Evolutionary conservation across 2,797 vertebrate genomes (phyloP), one percentile per base, ranked within the genome.

Genomic region (Peromyscus aztecus): DNA sequence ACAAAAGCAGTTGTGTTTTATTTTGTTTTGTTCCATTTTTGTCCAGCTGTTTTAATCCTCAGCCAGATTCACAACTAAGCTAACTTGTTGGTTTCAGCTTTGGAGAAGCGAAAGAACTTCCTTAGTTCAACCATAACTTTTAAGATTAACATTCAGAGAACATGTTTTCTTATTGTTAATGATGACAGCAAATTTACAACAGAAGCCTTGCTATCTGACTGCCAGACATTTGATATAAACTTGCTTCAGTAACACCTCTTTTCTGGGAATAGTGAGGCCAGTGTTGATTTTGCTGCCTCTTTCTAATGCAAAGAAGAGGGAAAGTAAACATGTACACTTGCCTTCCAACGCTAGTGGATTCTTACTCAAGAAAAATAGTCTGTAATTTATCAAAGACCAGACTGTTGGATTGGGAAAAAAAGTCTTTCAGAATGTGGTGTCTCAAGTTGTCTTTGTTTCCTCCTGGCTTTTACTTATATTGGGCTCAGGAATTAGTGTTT

Each of bases 121-220:
- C 12, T 49, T 80, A 80, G n/a, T 24, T 73, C 71, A 94, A 67
- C 52, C 81, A 19, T 63, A 16, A 11, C 63, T 95, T 95, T 84
- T 63, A 96, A 91, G 49, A 86, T 83, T 83, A 89, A 57, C 46
- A 89, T 90, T 71, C 57, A 82, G 40, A 91, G 34, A 90, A 59
- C 12, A 61, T 31, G 2, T 82, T 96, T 97, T 31, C 10, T 43
- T 81, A 67, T 78, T 88, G 23, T 52, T 87, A 73, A 52, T 34
- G 37, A 40, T 14, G 11, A 77, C 23, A 81, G 40, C 82, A 89
- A 95, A 88, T 75, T 90, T 55, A 21, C 55, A 73, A 19, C 37
- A 75, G 61, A 94, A 95, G 40, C 55, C 69, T 89, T 84, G 49
- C 11, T 40, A 13, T 23, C 14, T 73, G 59, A 86, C 14, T 52